A percentile compares a stretch with the other conserved stretches of the same genome.
Conservation (phyloP, 2,113 vertebrate genomes). For the Macaca fascicularis region DNA sequence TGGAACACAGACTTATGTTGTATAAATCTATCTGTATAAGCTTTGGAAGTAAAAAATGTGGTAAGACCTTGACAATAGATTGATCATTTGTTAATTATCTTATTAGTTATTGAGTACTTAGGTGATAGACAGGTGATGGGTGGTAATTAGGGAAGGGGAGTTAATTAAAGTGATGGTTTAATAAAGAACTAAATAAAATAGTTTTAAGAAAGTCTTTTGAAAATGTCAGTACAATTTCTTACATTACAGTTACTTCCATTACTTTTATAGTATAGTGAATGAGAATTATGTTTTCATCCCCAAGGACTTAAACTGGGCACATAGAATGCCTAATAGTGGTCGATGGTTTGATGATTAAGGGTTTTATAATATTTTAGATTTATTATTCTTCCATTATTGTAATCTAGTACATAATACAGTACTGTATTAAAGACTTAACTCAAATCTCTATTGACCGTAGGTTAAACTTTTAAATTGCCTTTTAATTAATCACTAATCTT, state of each 20-base stretch:
- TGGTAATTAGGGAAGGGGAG: neutral
- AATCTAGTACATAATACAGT: neutral
- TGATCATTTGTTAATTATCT: neutral
- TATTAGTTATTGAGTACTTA: neutral
- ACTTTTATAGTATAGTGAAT: neutral
- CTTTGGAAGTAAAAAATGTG: constrained; percentile 4
- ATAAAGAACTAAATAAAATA: neutral
- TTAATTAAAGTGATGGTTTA: constrained; percentile 29
- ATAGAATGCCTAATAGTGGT: neutral
- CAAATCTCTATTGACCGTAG: neutral
- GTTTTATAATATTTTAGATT: neutral
- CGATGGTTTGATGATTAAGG: constrained; percentile 5
- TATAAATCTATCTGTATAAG: neutral
- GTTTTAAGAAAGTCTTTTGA: neutral
- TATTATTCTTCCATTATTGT: neutral
- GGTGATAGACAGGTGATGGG: neutral
- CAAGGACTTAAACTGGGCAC: neutral
- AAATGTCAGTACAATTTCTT: constrained; percentile 29
- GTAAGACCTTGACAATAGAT: neutral
- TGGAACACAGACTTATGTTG: neutral
- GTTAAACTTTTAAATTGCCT: constrained; percentile 22
- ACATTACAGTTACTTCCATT: neutral
- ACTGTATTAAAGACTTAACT: neutral
- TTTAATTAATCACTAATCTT: neutral
- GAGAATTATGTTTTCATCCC: neutral